A percentile compares a stretch with the other conserved stretches of the same genome.
Conservation (phyloP, 2,888 invertebrate genomes). For the Trachelus iudaicus region DNA sequence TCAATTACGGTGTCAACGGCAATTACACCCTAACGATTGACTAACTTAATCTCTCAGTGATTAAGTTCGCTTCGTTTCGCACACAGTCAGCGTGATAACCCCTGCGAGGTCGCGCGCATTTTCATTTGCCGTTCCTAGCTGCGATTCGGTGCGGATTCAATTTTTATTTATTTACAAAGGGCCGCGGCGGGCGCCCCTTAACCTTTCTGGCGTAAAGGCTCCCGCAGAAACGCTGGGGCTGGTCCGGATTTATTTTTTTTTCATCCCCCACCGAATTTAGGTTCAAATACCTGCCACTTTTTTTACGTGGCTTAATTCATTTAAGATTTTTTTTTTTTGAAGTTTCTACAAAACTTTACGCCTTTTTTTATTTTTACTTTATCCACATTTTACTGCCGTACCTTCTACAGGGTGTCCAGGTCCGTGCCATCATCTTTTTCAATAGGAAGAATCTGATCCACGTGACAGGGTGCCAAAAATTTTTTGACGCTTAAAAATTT, state of each 20-base stretch:
- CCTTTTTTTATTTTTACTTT: neutral
- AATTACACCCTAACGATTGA: too few species aligned
- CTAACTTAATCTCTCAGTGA: too few species aligned
- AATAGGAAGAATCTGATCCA: too few species aligned
- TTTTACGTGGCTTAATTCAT: slow-evolving; percentile 34
- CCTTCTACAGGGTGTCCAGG: slow-evolving; percentile 18
- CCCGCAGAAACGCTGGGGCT: slow-evolving; percentile 17
- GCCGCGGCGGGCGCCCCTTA: slow-evolving; percentile 45
- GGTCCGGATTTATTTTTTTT: slow-evolving; percentile 58
- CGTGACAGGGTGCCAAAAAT: too few species aligned
- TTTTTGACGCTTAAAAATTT: too few species aligned
- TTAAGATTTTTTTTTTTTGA: too few species aligned
- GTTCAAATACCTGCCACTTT: slow-evolving; percentile 64
- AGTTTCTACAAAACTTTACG: neutral
- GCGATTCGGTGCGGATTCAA: slow-evolving; percentile 23
- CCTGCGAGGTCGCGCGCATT: neutral
- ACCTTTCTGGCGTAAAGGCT: slow-evolving; percentile 35
- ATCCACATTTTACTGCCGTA: neutral
- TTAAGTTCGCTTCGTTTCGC: too few species aligned
- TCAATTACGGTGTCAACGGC: too few species aligned
- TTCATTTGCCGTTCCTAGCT: neutral
- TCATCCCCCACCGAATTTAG: slow-evolving; percentile 65
- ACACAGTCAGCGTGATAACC: too few species aligned
- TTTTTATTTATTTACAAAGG: slow-evolving; percentile 59
- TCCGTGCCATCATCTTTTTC: neutral